These are phyloP conservation scores for Hydrolagus affinis DNA, from an alignment of 2,113 vertebrate species.

Conservation along the genomic window DNA sequence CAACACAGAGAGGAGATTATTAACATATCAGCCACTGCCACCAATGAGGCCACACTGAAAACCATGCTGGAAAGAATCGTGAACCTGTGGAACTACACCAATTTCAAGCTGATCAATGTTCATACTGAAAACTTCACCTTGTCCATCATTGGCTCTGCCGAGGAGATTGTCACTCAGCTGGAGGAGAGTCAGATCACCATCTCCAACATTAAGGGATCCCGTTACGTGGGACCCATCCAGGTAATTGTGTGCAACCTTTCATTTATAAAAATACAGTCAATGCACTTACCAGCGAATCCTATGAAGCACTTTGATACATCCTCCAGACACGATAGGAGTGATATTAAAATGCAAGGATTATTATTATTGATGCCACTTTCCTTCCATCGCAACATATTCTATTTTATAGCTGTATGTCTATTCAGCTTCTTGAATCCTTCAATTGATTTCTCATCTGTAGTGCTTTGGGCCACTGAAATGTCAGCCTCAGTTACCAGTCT, in stretches of 20 bases:
- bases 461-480: no score
- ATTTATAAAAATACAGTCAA: no score
- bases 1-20: slow-evolving; percentile 45
- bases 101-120: slow-evolving; percentile 47
- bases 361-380: no score
- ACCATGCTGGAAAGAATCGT: slow-evolving; percentile 48
- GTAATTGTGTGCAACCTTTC: slow-evolving; percentile 37
- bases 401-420: no score
- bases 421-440: no score
- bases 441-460: no score
- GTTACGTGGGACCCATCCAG: slow-evolving; percentile 49
- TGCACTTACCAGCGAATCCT: no score
- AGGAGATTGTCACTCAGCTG: slow-evolving; percentile 46
- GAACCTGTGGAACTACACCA: slow-evolving; percentile 47
- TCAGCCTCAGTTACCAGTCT: no score
- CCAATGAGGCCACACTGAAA: slow-evolving; percentile 51
- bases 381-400: no score
- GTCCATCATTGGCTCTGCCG: slow-evolving; percentile 47
- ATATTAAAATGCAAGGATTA: no score
- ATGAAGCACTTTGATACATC: no score
- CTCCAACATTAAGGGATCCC: slow-evolving; percentile 48
- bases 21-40: slow-evolving; percentile 48
- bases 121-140: slow-evolving; percentile 37
- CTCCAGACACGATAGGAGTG: no score
- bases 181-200: slow-evolving; percentile 53